These are phyloP conservation scores for Coptodon rendalli DNA, from an alignment of 2,113 vertebrate species.

Conservation along the genomic window DNA sequence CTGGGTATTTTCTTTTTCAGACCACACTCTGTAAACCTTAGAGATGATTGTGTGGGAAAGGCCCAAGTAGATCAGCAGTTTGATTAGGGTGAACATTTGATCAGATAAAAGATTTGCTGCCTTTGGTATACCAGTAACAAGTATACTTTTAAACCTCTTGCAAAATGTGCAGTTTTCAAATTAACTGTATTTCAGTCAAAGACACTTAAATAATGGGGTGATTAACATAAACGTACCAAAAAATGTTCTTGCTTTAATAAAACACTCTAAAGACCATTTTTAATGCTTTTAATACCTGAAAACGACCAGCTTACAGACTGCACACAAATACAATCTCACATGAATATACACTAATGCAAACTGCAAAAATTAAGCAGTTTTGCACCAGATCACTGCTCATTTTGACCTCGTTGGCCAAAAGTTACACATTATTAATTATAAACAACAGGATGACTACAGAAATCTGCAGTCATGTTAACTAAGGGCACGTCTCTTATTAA, in stretches of 20 bases:
- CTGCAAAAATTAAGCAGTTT: constrained; percentile 13
- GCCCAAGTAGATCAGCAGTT: background rate
- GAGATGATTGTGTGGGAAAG: background rate
- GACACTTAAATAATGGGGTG: background rate
- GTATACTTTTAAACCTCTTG: background rate
- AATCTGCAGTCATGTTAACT: background rate
- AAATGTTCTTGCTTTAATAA: background rate
- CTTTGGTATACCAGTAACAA: background rate
- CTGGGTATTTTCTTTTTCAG: background rate
- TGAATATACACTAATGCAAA: constrained; percentile 64
- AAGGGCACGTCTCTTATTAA: background rate
- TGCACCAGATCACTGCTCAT: background rate
- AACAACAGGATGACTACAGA: background rate
- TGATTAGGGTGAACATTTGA: background rate
- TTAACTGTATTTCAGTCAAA: background rate
- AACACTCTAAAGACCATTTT: background rate
- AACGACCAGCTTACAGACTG: constrained; percentile 39
- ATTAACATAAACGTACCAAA: background rate
- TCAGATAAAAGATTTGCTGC: background rate
- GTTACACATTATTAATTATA: background rate
- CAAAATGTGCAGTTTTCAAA: background rate
- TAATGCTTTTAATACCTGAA: constrained; percentile 51
- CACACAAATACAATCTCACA: constrained; percentile 39
- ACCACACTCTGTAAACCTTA: background rate
- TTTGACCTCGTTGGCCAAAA: background rate